A percentile compares a stretch with the other conserved stretches of the same genome.
These are phyloP conservation scores for Sarotherodon lohbergeri DNA, from an alignment of 2,113 vertebrate species.

Conservation along the genomic window DNA sequence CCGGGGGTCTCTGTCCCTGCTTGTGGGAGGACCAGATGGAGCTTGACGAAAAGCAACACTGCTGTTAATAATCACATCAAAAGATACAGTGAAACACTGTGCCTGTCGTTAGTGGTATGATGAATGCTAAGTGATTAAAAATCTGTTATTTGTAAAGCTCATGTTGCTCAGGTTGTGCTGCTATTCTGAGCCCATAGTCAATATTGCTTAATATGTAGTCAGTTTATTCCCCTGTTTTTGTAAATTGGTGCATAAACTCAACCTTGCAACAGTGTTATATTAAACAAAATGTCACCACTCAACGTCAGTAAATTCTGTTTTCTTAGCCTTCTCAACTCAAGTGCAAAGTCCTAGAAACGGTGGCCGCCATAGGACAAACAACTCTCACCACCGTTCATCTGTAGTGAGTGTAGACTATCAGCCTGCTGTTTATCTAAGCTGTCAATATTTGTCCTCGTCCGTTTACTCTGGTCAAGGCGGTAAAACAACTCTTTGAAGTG, in stretches of 20 bases:
- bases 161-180: background rate
- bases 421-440: background rate
- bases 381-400: accelerated
- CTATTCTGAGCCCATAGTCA: background rate
- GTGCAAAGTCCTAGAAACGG: background rate
- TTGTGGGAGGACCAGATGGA: constrained; percentile 45
- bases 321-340: background rate
- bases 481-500: background rate
- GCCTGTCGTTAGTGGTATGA: background rate
- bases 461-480: background rate
- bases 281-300: background rate
- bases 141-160: background rate
- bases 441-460: background rate
- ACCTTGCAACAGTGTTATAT: background rate
- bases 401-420: background rate
- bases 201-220: background rate
- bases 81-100: background rate
- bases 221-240: background rate
- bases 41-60: constrained; percentile 13
- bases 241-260: background rate
- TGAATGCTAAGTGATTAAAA: background rate
- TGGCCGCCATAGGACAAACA: background rate
- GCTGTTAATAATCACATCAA: constrained; percentile 2
- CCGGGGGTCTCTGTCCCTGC: constrained; percentile 9
- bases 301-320: accelerated